phyloP scores from a whole-genome alignment of 2,797 vertebrate species.

The Helostoma temminkii region DNA sequence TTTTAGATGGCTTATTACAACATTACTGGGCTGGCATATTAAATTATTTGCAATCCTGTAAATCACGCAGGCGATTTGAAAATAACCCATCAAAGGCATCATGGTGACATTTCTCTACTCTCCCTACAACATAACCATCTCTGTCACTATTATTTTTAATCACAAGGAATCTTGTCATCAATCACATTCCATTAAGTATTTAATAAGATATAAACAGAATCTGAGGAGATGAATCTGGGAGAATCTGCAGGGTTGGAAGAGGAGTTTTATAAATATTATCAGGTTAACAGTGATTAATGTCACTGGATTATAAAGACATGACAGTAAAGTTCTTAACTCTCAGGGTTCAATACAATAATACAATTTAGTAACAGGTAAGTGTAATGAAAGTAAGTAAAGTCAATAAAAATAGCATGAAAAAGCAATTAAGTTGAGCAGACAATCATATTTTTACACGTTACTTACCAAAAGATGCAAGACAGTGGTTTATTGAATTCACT shows the following conservation, averaged over 20 bases:
- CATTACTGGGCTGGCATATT: conserved; percentile 82
- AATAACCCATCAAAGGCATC: conserved; percentile 78
- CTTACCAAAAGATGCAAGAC: conserved; percentile 24
- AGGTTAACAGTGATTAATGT: conserved; percentile 62
- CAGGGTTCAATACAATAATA: conserved; percentile 6
- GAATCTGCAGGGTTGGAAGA: conserved; percentile 47
- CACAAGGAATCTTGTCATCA: conserved; percentile 73
- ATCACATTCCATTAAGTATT: conserved; percentile 78
- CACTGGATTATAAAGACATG: conserved; percentile 28
- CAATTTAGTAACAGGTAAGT: conserved; percentile 24
- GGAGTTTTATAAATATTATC: conserved; percentile 62
- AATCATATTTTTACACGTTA: conserved; percentile 26
- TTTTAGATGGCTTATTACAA: conserved; percentile 88
- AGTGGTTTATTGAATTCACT: conserved; percentile 23
- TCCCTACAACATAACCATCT: conserved; percentile 63
- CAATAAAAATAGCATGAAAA: conserved; percentile 41
- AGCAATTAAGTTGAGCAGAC: conserved; percentile 5
- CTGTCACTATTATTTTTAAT: conserved; percentile 77
- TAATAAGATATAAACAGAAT: conserved; percentile 73
- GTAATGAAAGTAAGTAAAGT: conserved; percentile 39
- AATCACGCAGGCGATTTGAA: conserved; percentile 79
- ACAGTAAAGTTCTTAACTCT: conserved; percentile 41
- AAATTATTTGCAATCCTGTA: conserved; percentile 84
- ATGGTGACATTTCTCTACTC: conserved; percentile 72
- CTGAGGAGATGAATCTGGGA: conserved; percentile 56